Evolutionary conservation across 2,888 invertebrate species (phyloP).

Genomic region (Chesias legatella): DNA sequence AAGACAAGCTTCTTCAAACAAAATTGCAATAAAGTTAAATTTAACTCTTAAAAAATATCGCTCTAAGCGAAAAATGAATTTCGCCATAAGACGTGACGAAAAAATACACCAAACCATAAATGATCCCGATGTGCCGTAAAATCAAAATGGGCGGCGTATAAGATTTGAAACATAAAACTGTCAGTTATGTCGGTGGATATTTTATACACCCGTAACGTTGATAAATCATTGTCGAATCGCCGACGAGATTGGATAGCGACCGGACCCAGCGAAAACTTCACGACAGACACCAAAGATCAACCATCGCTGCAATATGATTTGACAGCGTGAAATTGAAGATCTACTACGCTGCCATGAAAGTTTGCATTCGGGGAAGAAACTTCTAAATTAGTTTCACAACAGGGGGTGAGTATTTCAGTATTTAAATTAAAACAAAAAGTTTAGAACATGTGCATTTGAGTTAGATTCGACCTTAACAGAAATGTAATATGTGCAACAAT

Average conservation of each 20-base stretch:
- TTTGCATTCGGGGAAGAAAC: constrained; percentile 24
- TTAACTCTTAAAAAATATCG: too few relatives aligned
- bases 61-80: not conserved
- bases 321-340: constrained; percentile 56
- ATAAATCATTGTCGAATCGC: constrained; percentile 44
- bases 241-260: constrained; percentile 43
- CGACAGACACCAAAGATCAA: constrained; percentile 36
- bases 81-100: not conserved
- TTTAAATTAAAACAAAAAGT: constrained; percentile 6
- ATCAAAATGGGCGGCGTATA: constrained; percentile 42
- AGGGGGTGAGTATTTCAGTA: constrained; percentile 11
- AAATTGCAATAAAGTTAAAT: too few relatives aligned
- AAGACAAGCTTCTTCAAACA: too few relatives aligned
- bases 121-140: constrained; percentile 33
- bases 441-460: too few relatives aligned
- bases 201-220: constrained; percentile 35
- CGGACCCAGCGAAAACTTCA: constrained; percentile 42
- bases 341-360: constrained; percentile 22
- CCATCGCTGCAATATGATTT: constrained; percentile 37
- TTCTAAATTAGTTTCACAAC: constrained; percentile 26
- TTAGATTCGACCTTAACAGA: constrained; percentile 3
- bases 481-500: constrained; percentile 12
- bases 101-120: constrained; percentile 30
- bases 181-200: constrained; percentile 32
- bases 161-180: constrained; percentile 46